Base-by-base conservation (phyloP, 2,113 vertebrate genomes). In the Corvus cornix region DNA sequence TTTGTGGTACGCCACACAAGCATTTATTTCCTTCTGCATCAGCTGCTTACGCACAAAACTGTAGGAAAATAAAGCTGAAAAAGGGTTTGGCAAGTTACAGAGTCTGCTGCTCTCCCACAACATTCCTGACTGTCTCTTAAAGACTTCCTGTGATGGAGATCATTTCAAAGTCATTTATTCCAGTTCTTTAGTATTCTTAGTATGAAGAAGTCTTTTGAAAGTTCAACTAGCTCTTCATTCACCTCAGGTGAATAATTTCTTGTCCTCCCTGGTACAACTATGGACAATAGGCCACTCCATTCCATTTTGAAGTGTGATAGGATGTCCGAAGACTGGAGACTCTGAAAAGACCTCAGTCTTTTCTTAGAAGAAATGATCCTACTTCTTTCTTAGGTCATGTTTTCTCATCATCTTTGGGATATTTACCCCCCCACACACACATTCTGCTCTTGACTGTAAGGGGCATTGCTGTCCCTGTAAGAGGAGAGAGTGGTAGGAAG, bases 91-190 rank as follows among this genome's bases (percentile, higher is more conserved):
- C 93, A 87, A 90, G 43, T 69, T 80, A 28, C 2, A 52, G 52
- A 81, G 68, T 44, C 64, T 81, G 20, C 76, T 94, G 21, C 30
- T 86, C 76, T 92, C 76, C 76, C 91, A 93, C 91, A 90, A 31
- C 76, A 93, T 95, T 97, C 91, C 89, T 92, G 51, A 70, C 51
- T 78, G 73, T 67, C 83, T 95, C 64, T 74, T 79, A 85, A 94
- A 68, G 30, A 28, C 5, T 95, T 80, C 13, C 52, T 5, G 2
- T 31, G 43, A 73, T 87, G 73, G 43, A 78, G 80, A 89, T 67
- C 1, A 19, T 70, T 60, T 78, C 35, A 49, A 90, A 90, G 31
- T 37, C 7, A 44, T 62, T 90, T 75, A 63, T 87, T 80, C 28
- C 27, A 60, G 10, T 72, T 37, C 18, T 75, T 93, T 39, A 69